A percentile compares a stretch with the other conserved stretches of the same genome.
These are phyloP conservation scores for Semaprochilodus insignis DNA, from an alignment of 2,797 vertebrate genomes.

Conservation along the genomic window DNA sequence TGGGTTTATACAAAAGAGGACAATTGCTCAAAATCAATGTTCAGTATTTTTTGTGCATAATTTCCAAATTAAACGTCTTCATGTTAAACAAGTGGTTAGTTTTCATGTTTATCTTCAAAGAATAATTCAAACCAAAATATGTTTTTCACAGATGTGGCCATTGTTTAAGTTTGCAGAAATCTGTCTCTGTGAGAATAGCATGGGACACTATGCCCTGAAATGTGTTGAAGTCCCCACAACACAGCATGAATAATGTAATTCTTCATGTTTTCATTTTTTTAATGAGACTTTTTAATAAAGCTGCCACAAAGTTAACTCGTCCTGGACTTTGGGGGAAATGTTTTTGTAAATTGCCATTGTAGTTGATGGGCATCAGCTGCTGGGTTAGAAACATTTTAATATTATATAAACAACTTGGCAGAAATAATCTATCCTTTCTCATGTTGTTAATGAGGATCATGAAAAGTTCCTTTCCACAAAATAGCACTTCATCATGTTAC, in stretches of 20 bases:
- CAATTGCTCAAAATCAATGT: neutral
- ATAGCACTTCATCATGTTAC: neutral
- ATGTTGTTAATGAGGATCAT: no score
- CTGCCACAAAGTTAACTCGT: conserved; percentile 17
- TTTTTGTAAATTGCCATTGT: neutral
- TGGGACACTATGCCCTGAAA: conserved; percentile 9
- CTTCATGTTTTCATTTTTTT: conserved; percentile 40
- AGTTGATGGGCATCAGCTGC: neutral
- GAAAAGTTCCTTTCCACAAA: neutral
- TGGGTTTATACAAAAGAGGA: neutral
- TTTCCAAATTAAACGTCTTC: neutral
- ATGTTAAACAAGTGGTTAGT: neutral
- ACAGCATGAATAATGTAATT: conserved; percentile 37
- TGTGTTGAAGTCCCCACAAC: conserved; percentile 53
- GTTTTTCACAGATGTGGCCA: neutral
- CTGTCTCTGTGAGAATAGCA: neutral
- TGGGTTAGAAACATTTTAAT: neutral
- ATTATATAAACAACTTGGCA: neutral
- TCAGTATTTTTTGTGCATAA: neutral
- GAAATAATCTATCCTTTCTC: neutral
- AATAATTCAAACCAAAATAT: conserved; percentile 6
- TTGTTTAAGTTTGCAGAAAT: conserved; percentile 14
- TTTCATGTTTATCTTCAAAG: conserved; percentile 12
- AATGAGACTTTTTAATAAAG: neutral
- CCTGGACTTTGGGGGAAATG: neutral